phyloP scores from a whole-genome alignment of 2,888 invertebrate species.

The Petrolisthes manimaculis region DNA sequence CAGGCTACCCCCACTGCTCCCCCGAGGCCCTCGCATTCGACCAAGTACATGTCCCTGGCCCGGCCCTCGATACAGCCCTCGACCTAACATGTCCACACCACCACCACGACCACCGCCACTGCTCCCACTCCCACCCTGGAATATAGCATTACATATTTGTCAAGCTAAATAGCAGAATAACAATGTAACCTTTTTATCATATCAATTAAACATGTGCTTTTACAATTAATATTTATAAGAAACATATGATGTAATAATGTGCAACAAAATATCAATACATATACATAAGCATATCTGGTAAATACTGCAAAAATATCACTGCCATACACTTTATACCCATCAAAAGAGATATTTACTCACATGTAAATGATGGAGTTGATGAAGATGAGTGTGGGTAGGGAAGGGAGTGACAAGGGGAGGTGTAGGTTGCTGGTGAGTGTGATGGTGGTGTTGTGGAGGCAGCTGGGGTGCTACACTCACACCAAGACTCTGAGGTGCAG shows the following conservation, averaged over 20 bases:
- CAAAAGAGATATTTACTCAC: constrained; percentile 32
- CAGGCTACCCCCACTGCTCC: constrained; percentile 47
- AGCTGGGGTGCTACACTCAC: constrained; percentile 51
- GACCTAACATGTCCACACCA: constrained; percentile 58
- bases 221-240: no score
- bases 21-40: constrained; percentile 60
- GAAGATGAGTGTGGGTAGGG: constrained; percentile 56
- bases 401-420: constrained; percentile 56
- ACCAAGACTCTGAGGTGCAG: constrained; percentile 51
- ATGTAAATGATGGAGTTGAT: constrained; percentile 59
- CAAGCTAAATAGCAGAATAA: no score
- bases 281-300: no score
- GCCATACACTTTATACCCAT: no score
- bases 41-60: constrained; percentile 61
- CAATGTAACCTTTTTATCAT: no score
- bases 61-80: constrained; percentile 58
- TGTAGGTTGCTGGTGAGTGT: constrained; percentile 55
- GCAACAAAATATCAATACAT: no score
- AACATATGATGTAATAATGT: no score
- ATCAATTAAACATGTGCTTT: no score
- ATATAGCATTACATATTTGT: background rate
- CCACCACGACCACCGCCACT: constrained; percentile 46
- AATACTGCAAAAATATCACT: no score
- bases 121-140: constrained; percentile 52
- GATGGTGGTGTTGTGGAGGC: constrained; percentile 60